Base-by-base conservation (phyloP, 2,888 invertebrate species). In the Amblyteles armatorius region DNA sequence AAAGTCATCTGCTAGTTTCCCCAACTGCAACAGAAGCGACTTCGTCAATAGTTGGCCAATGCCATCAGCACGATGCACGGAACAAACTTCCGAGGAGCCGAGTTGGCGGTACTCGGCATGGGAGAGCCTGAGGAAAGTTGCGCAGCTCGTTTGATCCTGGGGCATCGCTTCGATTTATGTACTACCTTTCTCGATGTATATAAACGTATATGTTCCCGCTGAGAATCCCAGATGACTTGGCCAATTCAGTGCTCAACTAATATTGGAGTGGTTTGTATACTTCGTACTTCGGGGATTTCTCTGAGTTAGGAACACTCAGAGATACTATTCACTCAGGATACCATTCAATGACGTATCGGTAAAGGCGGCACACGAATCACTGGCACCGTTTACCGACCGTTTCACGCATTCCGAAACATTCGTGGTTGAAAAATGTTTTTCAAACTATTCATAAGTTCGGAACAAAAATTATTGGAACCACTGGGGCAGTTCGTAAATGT, bases 91-190 rank as follows among this genome's bases (percentile, higher is more conserved):
- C 52, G 36, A 9, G 26, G 50, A 60, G 60, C 60, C 19, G 78
- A 81, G 68, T 81, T 81, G 5, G 68, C 40, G 19, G 29, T 19
- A 78, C 26, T 11, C 36, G 69, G 50, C 68, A 48, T 60, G 68
- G 48, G 52, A 44, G 60, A 60, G 65, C 52, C 52, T 19, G 22
- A 48, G 76, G 40, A 68, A 67, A 80, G 80, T 55, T 13, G 33
- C 26, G 52, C 7, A 69, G 68, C 52, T 52, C 84, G 81, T 72
- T 84, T 84, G 77, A 84, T 81, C 77, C 67, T 60, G 19, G 26
- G 48, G 73, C 16, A 78, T 55, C 52, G 68, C 33, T 52, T 81
- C 72, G 84, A 80, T 78, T 73, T 77, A 48, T 29, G 50, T 22
- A 13, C 19, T 57, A 80, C 52, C 50, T 44, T 63, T 36, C 29